Conservation (phyloP, 1,140 invertebrate species). For the Neomicropteryx cornuta region DNA sequence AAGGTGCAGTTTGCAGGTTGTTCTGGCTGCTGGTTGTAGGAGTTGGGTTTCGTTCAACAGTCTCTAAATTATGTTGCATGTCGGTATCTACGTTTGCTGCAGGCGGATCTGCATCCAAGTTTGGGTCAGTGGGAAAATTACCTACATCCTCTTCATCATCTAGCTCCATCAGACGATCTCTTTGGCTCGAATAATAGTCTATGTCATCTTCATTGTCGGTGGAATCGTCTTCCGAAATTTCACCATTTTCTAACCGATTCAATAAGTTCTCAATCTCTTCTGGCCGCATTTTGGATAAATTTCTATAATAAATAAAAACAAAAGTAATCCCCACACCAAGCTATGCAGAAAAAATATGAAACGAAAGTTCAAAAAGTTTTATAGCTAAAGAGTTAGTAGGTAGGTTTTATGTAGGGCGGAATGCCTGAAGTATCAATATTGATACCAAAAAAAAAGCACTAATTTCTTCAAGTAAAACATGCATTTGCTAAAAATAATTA, state of each 20-base stretch:
- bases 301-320: constrained; percentile 21
- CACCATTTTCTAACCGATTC: constrained; percentile 9
- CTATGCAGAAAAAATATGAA: constrained; percentile 21
- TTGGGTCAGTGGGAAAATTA: constrained; percentile 22
- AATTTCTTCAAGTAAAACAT: constrained; percentile 22
- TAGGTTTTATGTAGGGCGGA: constrained; percentile 22
- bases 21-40: background rate
- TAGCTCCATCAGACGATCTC: constrained; percentile 1
- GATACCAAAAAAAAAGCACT: constrained; percentile 22
- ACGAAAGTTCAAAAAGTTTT: constrained; percentile 19
- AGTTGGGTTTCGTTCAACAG: background rate
- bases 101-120: constrained; percentile 17
- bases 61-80: constrained; percentile 1
- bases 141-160: constrained; percentile 12
- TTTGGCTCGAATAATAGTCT: constrained; percentile 3
- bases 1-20: background rate
- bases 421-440: constrained; percentile 19
- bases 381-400: constrained; percentile 21
- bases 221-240: constrained; percentile 2
- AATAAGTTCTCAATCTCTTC: constrained; percentile 18
- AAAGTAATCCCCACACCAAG: constrained; percentile 21
- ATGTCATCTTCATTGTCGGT: constrained; percentile 4
- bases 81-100: constrained; percentile 1
- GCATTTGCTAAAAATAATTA: constrained; percentile 20
- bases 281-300: constrained; percentile 23